Conservation (phyloP, 2,797 vertebrate species). For the Protonibea diacanthus region DNA sequence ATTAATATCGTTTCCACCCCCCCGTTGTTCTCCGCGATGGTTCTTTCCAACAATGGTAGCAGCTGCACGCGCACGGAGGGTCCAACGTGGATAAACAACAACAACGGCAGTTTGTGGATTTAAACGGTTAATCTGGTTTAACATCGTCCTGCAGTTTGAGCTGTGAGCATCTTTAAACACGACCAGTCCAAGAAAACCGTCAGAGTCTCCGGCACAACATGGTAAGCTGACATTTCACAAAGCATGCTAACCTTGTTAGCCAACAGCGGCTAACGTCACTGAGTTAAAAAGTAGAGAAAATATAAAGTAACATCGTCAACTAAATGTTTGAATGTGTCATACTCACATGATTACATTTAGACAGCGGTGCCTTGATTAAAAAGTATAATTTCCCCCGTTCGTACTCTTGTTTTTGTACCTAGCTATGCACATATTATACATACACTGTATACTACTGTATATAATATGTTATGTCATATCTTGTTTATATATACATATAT, state of each 20-base stretch:
- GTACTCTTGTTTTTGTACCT: neutral
- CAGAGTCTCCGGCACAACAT: slow-evolving; percentile 44
- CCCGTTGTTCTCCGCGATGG: neutral
- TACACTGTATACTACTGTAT: too few species aligned
- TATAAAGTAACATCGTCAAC: neutral
- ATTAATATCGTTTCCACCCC: neutral
- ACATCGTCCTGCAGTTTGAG: neutral
- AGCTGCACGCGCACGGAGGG: slow-evolving; percentile 41
- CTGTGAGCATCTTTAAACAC: neutral
- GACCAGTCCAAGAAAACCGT: neutral
- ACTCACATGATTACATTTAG: neutral
- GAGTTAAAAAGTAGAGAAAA: too few species aligned
- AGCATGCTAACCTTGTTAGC: slow-evolving; percentile 42
- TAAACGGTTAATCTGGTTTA: neutral
- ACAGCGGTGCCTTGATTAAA: too few species aligned
- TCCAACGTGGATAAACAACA: slow-evolving; percentile 37
- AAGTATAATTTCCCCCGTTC: accelerated
- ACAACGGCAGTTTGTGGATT: accelerated
- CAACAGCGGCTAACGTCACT: slow-evolving; percentile 27
- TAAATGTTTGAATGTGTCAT: neutral
- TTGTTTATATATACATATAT: too few species aligned
- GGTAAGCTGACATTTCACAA: slow-evolving; percentile 48
- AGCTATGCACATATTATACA: too few species aligned
- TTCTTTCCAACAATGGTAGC: slow-evolving; percentile 61
- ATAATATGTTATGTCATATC: too few species aligned